phyloP scores from a whole-genome alignment of 2,888 invertebrate genomes.

The Leucania comma region DNA sequence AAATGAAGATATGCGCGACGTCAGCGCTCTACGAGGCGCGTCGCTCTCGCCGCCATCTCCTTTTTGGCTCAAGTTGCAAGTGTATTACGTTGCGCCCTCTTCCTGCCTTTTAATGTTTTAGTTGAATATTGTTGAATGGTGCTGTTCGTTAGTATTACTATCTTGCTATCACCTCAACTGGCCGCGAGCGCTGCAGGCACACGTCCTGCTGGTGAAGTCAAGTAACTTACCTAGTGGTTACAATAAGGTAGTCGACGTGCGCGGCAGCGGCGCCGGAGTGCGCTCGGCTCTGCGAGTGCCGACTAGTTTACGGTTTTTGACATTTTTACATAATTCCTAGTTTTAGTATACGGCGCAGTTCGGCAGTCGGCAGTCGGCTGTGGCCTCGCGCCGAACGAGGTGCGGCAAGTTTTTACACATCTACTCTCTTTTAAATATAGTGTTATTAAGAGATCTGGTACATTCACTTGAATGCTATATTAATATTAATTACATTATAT shows the following conservation, averaged over 20 bases:
- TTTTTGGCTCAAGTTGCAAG: not conserved
- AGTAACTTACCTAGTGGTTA: too few species aligned
- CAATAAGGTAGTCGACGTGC: too few species aligned
- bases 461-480: constrained; percentile 21
- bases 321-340: constrained; percentile 70
- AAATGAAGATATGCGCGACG: constrained; percentile 5
- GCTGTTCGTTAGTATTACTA: constrained; percentile 34
- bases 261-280: too few species aligned
- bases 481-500: constrained; percentile 28
- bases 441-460: constrained; percentile 56
- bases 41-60: too few species aligned
- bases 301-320: constrained; percentile 69
- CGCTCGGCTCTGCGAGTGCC: constrained; percentile 2
- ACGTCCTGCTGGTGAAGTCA: too few species aligned
- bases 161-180: not conserved
- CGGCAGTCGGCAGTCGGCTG: not conserved
- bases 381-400: not conserved
- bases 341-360: constrained; percentile 6
- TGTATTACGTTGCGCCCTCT: not conserved
- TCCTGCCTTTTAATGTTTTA: not conserved
- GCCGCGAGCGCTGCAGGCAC: too few species aligned
- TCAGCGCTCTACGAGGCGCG: constrained; percentile 1
- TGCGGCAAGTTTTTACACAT: constrained; percentile 8
- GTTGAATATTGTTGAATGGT: constrained; percentile 23
- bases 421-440: constrained; percentile 38